These are phyloP conservation scores for Nothocercus nigrocapillus DNA, from an alignment of 2,113 vertebrate genomes.

Conservation along the genomic window DNA sequence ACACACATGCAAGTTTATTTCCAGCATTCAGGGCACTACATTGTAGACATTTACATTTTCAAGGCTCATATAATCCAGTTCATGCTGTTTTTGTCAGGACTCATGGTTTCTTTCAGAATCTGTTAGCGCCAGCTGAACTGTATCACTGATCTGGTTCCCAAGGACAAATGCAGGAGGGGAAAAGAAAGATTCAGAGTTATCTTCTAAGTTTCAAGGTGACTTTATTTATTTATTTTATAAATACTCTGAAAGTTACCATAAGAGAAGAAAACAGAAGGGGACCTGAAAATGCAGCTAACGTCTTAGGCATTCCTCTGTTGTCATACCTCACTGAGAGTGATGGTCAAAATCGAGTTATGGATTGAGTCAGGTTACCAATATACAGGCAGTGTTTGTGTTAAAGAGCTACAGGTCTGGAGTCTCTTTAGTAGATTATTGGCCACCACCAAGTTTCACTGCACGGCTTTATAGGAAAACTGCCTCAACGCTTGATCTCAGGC, in stretches of 20 bases:
- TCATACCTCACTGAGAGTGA: neutral
- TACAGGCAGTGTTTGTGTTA: neutral
- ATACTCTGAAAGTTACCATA: neutral
- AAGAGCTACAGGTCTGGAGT: neutral
- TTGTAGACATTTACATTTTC: conserved; percentile 17
- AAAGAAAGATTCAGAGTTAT: conserved; percentile 31
- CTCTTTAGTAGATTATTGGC: neutral
- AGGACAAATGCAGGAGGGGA: neutral
- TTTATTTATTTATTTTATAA: neutral
- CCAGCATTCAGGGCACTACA: neutral
- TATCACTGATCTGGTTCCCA: neutral
- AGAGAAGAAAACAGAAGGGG: neutral
- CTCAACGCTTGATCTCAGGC: neutral
- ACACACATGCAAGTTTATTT: neutral
- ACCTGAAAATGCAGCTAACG: neutral
- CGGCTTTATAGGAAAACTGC: neutral
- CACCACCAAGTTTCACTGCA: neutral
- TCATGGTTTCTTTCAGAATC: neutral
- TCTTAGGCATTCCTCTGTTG: neutral
- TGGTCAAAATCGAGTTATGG: fast-evolving
- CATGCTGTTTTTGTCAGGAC: neutral
- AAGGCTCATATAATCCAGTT: conserved; percentile 11
- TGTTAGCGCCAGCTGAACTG: neutral
- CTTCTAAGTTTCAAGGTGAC: neutral
- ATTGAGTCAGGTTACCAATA: neutral